These are phyloP conservation scores for Gymnocephalus cernua DNA, from an alignment of 2,113 vertebrate genomes.

Conservation along the genomic window DNA sequence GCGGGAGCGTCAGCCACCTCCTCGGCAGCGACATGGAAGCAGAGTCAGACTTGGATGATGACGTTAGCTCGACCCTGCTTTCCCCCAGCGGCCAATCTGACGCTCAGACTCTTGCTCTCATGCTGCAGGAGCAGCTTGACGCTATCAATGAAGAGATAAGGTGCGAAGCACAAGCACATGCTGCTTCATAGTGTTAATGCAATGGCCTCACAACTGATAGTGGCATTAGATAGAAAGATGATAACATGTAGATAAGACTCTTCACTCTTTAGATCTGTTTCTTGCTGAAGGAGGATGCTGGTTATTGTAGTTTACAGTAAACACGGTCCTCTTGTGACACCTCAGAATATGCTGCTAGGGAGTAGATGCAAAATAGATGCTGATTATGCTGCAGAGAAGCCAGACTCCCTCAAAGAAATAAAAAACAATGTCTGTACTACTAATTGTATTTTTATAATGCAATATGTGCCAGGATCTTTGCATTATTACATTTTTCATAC, in stretches of 20 bases:
- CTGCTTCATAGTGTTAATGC: slow-evolving; percentile 15
- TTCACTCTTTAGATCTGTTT: neutral
- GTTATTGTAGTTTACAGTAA: slow-evolving; percentile 27
- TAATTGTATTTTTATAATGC: neutral
- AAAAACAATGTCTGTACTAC: neutral
- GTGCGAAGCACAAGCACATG: slow-evolving; percentile 71
- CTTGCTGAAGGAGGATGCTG: slow-evolving; percentile 17
- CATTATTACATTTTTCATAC: neutral
- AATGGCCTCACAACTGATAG: slow-evolving; percentile 2
- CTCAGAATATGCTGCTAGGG: slow-evolving; percentile 31
- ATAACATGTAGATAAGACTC: slow-evolving; percentile 17
- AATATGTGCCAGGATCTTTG: neutral
- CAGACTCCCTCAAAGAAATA: slow-evolving; percentile 6
- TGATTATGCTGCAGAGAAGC: slow-evolving; percentile 33
- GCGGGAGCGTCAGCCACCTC: slow-evolving; percentile 85
- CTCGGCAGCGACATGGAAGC: slow-evolving; percentile 93
- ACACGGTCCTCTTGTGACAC: slow-evolving; percentile 19
- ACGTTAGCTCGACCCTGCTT: slow-evolving; percentile 89
- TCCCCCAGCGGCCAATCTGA: slow-evolving; percentile 95
- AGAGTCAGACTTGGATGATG: slow-evolving; percentile 92
- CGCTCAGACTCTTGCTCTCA: slow-evolving; percentile 95
- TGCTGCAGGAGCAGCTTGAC: slow-evolving; percentile 97
- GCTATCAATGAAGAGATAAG: slow-evolving; percentile 98
- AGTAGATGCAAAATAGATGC: slow-evolving; percentile 35
- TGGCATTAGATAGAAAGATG: slow-evolving; percentile 18